Percentiles rank a stretch among this genome's conserved stretches.
phyloP scores from a whole-genome alignment of 2,113 vertebrate genomes.

The Paradisaea rubra region DNA sequence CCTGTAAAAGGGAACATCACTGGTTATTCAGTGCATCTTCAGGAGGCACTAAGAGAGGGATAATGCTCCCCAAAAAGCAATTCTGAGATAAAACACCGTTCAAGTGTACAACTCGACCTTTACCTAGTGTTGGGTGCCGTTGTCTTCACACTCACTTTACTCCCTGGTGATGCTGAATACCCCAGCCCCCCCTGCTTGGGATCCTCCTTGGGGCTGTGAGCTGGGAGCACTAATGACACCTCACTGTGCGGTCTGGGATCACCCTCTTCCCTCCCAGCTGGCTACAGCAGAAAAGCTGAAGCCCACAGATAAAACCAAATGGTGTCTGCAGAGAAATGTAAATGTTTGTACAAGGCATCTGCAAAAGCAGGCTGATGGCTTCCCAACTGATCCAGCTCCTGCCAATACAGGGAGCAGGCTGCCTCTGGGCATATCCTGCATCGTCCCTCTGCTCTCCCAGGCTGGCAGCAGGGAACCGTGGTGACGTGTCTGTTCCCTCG shows the following conservation, averaged over 20 bases:
- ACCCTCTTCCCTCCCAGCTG: background rate
- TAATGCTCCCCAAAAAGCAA: background rate
- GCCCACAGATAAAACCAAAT: background rate
- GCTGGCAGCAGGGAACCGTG: background rate
- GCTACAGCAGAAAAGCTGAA: background rate
- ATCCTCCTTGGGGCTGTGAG: background rate
- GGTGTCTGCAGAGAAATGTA: background rate
- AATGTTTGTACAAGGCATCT: background rate
- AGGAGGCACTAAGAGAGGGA: background rate
- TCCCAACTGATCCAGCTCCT: background rate
- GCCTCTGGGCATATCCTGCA: background rate
- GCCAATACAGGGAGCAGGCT: background rate
- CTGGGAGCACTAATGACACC: background rate
- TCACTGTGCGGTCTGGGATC: background rate
- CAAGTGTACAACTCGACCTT: background rate
- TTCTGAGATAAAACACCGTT: background rate
- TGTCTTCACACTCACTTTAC: background rate
- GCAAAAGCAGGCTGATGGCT: background rate
- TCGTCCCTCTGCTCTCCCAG: background rate
- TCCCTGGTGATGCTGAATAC: background rate
- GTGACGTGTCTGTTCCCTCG: background rate
- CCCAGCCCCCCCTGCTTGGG: fast-evolving
- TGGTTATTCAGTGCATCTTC: background rate
- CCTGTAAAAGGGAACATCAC: background rate
- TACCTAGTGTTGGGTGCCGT: fast-evolving